phyloP scores from a whole-genome alignment of 2,888 invertebrate genomes.

The Pteria penguin region DNA sequence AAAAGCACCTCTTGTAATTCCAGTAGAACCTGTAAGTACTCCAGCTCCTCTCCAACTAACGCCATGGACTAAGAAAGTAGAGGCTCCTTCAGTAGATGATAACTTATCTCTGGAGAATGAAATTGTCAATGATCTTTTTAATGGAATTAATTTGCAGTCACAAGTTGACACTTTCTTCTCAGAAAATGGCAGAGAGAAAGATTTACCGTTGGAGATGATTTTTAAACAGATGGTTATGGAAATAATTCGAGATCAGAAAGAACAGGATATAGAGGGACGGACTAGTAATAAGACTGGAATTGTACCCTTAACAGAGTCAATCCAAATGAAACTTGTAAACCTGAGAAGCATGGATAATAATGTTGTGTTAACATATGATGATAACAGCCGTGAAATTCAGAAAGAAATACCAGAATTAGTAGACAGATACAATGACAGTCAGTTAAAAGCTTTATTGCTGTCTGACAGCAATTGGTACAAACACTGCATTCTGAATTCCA shows the following conservation, averaged over 20 bases:
- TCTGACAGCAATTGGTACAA: conserved; percentile 63
- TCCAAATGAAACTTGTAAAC: conserved; percentile 53
- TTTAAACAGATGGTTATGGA: conserved; percentile 61
- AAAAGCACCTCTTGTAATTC: background rate
- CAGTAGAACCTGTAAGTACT: background rate
- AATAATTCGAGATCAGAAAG: conserved; percentile 12
- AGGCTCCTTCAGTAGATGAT: background rate
- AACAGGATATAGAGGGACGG: background rate
- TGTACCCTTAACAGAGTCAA: background rate
- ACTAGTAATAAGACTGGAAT: background rate
- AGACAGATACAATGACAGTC: conserved; percentile 35
- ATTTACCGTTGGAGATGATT: conserved; percentile 63
- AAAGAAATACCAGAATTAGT: background rate
- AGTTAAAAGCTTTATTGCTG: conserved; percentile 51
- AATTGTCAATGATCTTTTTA: background rate
- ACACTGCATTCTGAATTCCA: conserved; percentile 60
- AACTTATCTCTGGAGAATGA: background rate
- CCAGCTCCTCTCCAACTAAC: background rate
- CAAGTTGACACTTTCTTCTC: background rate
- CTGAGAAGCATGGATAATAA: conserved; percentile 60
- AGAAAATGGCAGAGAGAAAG: conserved; percentile 26
- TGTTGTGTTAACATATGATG: conserved; percentile 50
- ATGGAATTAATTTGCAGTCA: background rate
- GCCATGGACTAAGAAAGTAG: background rate
- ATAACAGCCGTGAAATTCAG: background rate